phyloP scores from a whole-genome alignment of 2,888 invertebrate genomes.

The Phytoseiulus persimilis region DNA sequence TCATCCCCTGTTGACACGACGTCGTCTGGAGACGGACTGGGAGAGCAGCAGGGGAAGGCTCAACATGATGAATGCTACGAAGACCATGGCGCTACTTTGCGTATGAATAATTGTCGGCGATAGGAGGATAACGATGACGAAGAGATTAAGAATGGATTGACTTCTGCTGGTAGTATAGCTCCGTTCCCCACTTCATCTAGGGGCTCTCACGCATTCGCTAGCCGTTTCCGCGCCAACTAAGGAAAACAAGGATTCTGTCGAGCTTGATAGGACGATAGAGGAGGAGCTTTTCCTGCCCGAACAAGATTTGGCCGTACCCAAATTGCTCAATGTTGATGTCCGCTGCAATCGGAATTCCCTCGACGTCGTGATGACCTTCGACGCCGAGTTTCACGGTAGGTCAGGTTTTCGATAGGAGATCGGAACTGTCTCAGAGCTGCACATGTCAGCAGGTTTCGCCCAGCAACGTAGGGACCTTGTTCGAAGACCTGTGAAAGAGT shows the following conservation, averaged over 20 bases:
- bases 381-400: constrained; percentile 62
- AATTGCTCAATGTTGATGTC: constrained; percentile 27
- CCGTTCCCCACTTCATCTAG: neutral
- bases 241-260: constrained; percentile 27
- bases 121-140: too few species aligned
- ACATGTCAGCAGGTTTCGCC: too few species aligned
- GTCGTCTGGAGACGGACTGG: neutral
- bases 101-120: too few species aligned
- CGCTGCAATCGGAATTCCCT: constrained; percentile 51
- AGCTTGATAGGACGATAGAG: constrained; percentile 14
- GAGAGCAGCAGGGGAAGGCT: too few species aligned
- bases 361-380: constrained; percentile 70
- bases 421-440: too few species aligned
- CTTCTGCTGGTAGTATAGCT: too few species aligned
- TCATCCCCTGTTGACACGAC: neutral
- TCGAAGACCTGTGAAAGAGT: too few species aligned
- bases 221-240: neutral
- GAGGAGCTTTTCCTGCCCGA: constrained; percentile 28
- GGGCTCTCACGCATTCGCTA: neutral
- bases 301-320: neutral
- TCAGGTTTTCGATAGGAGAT: too few species aligned
- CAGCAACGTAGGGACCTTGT: too few species aligned
- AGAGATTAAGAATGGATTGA: too few species aligned
- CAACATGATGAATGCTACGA: too few species aligned
- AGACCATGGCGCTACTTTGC: too few species aligned